phyloP scores from a whole-genome alignment of 2,797 vertebrate genomes.

The Lates japonicus region DNA sequence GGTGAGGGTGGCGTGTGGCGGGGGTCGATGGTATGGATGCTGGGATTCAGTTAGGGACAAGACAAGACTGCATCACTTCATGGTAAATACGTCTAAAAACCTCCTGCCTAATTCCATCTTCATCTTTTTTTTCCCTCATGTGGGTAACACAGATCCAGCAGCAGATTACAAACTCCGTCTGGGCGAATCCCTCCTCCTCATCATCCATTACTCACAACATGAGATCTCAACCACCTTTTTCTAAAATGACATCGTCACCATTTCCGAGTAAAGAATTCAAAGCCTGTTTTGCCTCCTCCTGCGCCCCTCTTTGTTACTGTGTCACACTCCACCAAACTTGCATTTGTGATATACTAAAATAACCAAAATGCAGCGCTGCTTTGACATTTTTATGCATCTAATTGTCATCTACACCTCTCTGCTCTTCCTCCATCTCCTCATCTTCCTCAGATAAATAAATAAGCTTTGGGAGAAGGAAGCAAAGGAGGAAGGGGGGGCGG shows the following conservation, averaged over 20 bases:
- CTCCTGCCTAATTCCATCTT: not conserved
- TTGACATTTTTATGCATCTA: not conserved
- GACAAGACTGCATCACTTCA: conserved; percentile 13
- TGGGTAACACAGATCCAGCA: conserved; percentile 4
- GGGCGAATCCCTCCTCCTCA: conserved; percentile 1
- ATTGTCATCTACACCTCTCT: not conserved
- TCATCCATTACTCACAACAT: conserved; percentile 1
- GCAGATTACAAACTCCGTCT: conserved; percentile 20
- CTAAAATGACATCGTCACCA: not conserved
- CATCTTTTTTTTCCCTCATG: not conserved
- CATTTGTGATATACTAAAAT: not conserved
- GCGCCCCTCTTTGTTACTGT: not conserved
- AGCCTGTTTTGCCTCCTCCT: not conserved
- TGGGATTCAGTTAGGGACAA: conserved; percentile 34
- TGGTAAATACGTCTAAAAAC: not conserved
- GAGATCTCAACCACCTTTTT: not conserved
- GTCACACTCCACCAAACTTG: not conserved
- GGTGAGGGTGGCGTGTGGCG: conserved; percentile 2
- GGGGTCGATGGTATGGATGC: conserved; percentile 13
- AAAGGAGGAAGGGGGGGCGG: conserved; percentile 20
- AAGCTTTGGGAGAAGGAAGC: conserved; percentile 46
- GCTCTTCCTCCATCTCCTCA: conserved; percentile 31
- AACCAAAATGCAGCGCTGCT: not conserved
- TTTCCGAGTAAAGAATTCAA: conserved; percentile 22
- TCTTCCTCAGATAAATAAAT: conserved; percentile 56